These are phyloP conservation scores for Porites evermanni DNA, from an alignment of 92 coral and sea anemone genomes.

Conservation along the genomic window DNA sequence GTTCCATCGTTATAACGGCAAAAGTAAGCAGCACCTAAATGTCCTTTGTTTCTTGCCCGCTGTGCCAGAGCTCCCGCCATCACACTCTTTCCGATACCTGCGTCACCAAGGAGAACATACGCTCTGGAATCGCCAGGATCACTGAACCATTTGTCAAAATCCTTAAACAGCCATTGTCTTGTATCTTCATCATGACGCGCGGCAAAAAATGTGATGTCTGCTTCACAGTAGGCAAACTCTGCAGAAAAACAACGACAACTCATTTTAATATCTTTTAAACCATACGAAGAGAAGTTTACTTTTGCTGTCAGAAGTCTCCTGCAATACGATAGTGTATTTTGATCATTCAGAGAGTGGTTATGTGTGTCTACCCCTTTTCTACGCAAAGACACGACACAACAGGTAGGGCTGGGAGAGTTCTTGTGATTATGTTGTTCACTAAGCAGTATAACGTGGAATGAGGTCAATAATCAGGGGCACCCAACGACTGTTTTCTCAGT, in stretches of 20 bases:
- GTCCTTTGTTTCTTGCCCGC: neutral
- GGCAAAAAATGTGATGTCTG: slow-evolving; percentile 43
- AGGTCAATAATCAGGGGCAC: too few relatives aligned
- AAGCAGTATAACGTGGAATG: too few relatives aligned
- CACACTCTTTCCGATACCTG: slow-evolving; percentile 68
- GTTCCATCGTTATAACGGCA: slow-evolving; percentile 18
- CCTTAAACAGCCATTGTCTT: slow-evolving; percentile 56
- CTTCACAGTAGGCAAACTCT: slow-evolving; percentile 41
- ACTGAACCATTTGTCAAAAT: slow-evolving; percentile 50
- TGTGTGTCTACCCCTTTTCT: too few relatives aligned
- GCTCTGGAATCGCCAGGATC: neutral
- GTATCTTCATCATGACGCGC: slow-evolving; percentile 42
- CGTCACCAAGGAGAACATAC: slow-evolving; percentile 63
- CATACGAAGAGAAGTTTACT: too few relatives aligned
- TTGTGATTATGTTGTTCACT: too few relatives aligned
- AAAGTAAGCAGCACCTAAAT: slow-evolving; percentile 50
- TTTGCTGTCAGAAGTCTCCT: too few relatives aligned
- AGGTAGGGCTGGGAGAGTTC: too few relatives aligned
- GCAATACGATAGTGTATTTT: too few relatives aligned
- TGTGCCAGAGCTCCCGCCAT: slow-evolving; percentile 59
- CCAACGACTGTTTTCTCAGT: too few relatives aligned
- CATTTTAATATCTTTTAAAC: too few relatives aligned
- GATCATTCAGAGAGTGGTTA: too few relatives aligned
- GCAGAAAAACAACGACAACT: neutral
- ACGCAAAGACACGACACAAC: too few relatives aligned